Evolutionary conservation across 2,797 vertebrate species (phyloP).

Genomic region (Poecilia gillii): DNA sequence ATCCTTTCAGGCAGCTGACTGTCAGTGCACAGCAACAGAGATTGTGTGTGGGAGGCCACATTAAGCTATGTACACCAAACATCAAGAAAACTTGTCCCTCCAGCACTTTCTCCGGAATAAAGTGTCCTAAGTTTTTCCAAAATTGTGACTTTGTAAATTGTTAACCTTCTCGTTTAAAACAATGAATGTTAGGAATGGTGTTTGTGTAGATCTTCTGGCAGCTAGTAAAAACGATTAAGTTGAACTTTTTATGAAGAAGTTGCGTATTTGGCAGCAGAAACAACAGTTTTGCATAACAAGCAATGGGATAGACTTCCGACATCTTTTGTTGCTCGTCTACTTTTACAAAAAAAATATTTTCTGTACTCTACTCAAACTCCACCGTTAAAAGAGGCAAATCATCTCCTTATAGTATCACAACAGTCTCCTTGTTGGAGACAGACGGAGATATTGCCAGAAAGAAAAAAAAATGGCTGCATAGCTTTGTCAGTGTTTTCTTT

Average conservation of each 20-base stretch:
- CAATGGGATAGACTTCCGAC: not conserved
- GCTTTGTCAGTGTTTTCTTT: not conserved
- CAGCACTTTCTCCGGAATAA: not conserved
- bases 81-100: not conserved
- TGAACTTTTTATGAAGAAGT: not conserved
- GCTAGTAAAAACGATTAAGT: not conserved
- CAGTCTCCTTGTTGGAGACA: conserved; percentile 8
- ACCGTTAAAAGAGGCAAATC: conserved; percentile 19
- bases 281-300: not conserved
- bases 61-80: not conserved
- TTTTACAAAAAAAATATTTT: too few species aligned
- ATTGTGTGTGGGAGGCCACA: too few species aligned
- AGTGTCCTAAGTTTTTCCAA: not conserved
- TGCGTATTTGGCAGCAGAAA: not conserved
- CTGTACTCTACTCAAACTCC: too few species aligned
- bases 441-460: not conserved
- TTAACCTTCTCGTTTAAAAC: not conserved
- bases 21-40: too few species aligned
- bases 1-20: too few species aligned
- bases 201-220: not conserved
- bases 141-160: not conserved
- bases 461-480: conserved; percentile 5
- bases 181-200: not conserved
- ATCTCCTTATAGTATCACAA: conserved; percentile 8
- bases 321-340: not conserved